Evolutionary conservation across 2,888 invertebrate species (phyloP), one percentile per base, ranked within the genome.

Genomic region (Yponomeuta malinellus): DNA sequence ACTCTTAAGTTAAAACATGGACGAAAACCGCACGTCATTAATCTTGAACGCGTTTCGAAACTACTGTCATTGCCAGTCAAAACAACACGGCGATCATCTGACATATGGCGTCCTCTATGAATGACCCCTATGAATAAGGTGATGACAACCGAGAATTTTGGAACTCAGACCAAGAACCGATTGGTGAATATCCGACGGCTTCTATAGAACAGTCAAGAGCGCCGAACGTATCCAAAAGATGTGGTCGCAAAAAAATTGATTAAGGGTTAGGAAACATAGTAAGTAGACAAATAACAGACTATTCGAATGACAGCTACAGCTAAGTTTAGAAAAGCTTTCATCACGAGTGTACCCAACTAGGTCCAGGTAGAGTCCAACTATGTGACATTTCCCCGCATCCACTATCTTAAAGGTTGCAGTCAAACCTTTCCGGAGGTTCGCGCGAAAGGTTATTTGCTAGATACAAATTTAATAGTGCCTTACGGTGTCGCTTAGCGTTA

Each of bases 331-430:
- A 31, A 65, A 23, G 67, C 70, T 73, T 71, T 72, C 68, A n/a
- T 23, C 31, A 12, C 75, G 78, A 77, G 78, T 80, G 84, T 89
- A 88, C 86, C 69, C 74, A 74, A 77, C 77, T 79, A 80, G 81
- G 87, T 89, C 89, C 90, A 90, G 87, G 78, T 85, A 86, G 78
- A 86, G 89, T 88, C 90, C 88, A 88, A 88, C 89, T 88, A 90
- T 88, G 89, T 91, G 91, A 90, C 91, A 92, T 91, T 92, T 91
- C 83, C 87, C 83, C 78, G 85, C 85, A 86, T 85, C 86, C 86
- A 86, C 86, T 86, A 88, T 88, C 89, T 80, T 83, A 89, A 90
- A 91, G 90, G 90, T 90, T 85, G 82, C 82, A 80, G 79, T 82
- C 81, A 83, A 85, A 82, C 78, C 77, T 75, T 71, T 74, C 74